These are phyloP conservation scores for Xenopus laevis DNA, from an alignment of 2,113 vertebrate genomes.

Conservation along the genomic window DNA sequence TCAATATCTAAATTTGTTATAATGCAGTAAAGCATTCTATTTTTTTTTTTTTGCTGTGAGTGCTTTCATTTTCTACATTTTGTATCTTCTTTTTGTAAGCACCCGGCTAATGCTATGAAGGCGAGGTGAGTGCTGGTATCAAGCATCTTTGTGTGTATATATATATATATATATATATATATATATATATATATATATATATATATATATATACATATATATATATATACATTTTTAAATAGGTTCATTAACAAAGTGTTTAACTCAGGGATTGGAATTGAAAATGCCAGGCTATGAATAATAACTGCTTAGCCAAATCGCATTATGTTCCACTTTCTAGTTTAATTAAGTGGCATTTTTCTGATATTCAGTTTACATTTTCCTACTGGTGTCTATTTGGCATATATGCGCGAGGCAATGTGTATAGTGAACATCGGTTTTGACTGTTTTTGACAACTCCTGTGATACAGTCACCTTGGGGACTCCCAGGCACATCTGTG, in stretches of 20 bases:
- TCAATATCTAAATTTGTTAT: too few species aligned
- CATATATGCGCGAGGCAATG: conserved; percentile 60
- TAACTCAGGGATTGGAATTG: background rate
- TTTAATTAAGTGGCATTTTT: conserved; percentile 1
- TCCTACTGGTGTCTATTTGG: conserved; percentile 25
- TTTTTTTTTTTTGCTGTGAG: too few species aligned
- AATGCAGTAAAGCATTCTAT: too few species aligned
- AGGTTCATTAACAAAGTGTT: background rate
- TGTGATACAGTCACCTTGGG: conserved; percentile 71
- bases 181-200: too few species aligned
- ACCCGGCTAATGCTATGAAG: too few species aligned
- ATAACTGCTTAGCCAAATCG: conserved; percentile 1
- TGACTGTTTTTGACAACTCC: conserved; percentile 67
- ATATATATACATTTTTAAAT: too few species aligned
- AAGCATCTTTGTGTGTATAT: too few species aligned
- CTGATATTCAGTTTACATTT: conserved; percentile 5
- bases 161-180: too few species aligned
- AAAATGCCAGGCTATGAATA: background rate
- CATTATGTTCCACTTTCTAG: conserved; percentile 1
- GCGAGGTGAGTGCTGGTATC: too few species aligned
- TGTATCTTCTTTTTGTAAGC: too few species aligned
- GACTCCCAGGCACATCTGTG: conserved; percentile 73
- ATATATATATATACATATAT: too few species aligned
- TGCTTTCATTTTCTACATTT: too few species aligned
- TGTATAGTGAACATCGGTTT: conserved; percentile 58